phyloP scores from a whole-genome alignment of 2,888 invertebrate species.

The Apodemia hepburni region DNA sequence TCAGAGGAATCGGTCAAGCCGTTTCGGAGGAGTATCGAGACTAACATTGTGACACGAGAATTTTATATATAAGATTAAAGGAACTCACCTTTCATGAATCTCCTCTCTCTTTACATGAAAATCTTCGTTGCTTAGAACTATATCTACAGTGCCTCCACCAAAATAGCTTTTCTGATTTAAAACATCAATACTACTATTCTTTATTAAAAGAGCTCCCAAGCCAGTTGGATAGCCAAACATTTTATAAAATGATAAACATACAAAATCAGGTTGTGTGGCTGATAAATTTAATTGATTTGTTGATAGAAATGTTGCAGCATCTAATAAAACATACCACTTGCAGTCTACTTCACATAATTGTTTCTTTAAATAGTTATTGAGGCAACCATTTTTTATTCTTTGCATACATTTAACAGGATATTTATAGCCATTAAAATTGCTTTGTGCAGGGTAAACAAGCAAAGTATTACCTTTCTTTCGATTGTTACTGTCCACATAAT shows the following conservation, averaged over 20 bases:
- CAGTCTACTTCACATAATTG: constrained; percentile 58
- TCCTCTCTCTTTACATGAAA: constrained; percentile 85
- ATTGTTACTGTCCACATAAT: constrained; percentile 25
- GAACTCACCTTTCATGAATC: constrained; percentile 85
- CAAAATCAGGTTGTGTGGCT: constrained; percentile 90
- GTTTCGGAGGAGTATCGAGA: no score
- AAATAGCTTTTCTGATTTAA: constrained; percentile 87
- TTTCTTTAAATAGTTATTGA: constrained; percentile 61
- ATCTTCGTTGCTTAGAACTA: constrained; percentile 86
- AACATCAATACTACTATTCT: constrained; percentile 80
- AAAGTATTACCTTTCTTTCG: constrained; percentile 69
- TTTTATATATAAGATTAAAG: no score
- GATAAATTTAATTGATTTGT: constrained; percentile 89
- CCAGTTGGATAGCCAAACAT: constrained; percentile 98
- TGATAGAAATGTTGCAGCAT: constrained; percentile 91
- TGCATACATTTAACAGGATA: constrained; percentile 89
- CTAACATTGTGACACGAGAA: no score
- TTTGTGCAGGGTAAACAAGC: constrained; percentile 94
- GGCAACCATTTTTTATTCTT: constrained; percentile 79
- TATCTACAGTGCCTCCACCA: constrained; percentile 96
- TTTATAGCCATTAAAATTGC: constrained; percentile 96
- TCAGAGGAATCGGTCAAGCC: no score
- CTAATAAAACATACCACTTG: constrained; percentile 89
- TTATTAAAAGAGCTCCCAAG: constrained; percentile 92
- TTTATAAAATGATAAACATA: constrained; percentile 97